Base-by-base conservation (phyloP, 2,888 invertebrate genomes). In the Spialia ferax region DNA sequence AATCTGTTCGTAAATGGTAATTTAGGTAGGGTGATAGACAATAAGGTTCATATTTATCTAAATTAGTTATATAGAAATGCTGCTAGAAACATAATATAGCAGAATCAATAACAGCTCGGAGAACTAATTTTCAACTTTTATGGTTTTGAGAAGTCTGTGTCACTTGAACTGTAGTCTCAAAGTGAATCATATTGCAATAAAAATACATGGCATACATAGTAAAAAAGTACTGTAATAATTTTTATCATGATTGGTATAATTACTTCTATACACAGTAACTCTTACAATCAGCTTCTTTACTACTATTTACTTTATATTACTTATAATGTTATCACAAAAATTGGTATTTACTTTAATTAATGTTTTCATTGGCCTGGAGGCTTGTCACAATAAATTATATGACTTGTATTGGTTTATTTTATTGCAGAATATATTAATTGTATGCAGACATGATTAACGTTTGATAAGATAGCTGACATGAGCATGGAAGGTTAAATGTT, bases 11-110 rank as follows among this genome's bases (percentile, higher is more conserved):
- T 3, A 22, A 50, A 50, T 50, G 45, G 20, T 50, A 22, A 1
- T 7, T 11, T 45, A 15, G n/a, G 35, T 45, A 64, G 26, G 57
- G 50, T 65, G 50, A 48, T 65, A 65, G 64, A 65, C 64, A 65
- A 65, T 65, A 65, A 65, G 64, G 38, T 50, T 65, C 57, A 57
- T 64, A 57, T 64, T 13, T n/a, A 15, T 1, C 29, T 54, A 62
- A 55, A 48, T 55, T n/a, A 45, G 45, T 45, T n/a, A n/a, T n/a
- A 22, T 56, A 10, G 29, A 42, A 35, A 57, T 56, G 1, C 8
- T 50, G 20, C 18, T 63, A 22, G 20, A 65, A 63, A 56, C 20
- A 56, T 60, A 59, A 10, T 56, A 29, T 23, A 62, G 18, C 38
- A 62, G 3, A 18, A 42, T 63, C 1, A 38, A n/a, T n/a, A 29